Percentiles rank a stretch among this genome's conserved stretches.
Conservation (phyloP, 2,888 invertebrate genomes). For the Nasonia oneida region DNA sequence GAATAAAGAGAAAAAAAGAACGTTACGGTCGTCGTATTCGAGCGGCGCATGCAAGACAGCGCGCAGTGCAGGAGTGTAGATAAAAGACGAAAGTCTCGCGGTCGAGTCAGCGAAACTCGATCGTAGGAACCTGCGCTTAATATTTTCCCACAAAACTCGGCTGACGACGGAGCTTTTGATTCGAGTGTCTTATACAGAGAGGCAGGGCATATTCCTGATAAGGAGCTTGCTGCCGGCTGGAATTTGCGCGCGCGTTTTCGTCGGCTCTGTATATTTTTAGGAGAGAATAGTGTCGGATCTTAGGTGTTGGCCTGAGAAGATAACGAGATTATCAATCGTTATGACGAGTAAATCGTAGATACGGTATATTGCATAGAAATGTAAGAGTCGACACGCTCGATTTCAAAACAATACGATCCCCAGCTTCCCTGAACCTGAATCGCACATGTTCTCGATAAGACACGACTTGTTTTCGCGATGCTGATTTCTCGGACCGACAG, state of each 20-base stretch:
- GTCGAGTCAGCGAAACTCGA: conserved; percentile 58
- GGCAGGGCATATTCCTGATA: background rate
- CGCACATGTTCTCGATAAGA: background rate
- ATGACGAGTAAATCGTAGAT: no score
- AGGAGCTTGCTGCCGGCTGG: background rate
- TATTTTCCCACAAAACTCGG: conserved; percentile 62
- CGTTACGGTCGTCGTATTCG: background rate
- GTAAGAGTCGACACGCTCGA: no score
- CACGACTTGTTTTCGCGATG: background rate
- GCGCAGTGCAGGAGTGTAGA: background rate
- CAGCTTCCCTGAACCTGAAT: background rate
- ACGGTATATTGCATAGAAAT: no score
- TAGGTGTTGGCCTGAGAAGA: no score
- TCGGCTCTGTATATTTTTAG: background rate
- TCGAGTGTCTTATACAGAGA: background rate
- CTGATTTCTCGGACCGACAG: conserved; percentile 2
- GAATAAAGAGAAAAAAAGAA: background rate
- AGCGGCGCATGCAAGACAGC: background rate
- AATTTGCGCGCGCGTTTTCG: background rate
- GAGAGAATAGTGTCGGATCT: background rate
- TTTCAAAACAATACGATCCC: background rate
- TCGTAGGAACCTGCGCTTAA: conserved; percentile 61
- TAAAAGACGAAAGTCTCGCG: conserved; percentile 21
- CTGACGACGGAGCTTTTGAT: conserved; percentile 37
- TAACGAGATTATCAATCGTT: no score